Conservation (phyloP, 92 coral and sea anemone species). For the Scolanthus callimorphus region DNA sequence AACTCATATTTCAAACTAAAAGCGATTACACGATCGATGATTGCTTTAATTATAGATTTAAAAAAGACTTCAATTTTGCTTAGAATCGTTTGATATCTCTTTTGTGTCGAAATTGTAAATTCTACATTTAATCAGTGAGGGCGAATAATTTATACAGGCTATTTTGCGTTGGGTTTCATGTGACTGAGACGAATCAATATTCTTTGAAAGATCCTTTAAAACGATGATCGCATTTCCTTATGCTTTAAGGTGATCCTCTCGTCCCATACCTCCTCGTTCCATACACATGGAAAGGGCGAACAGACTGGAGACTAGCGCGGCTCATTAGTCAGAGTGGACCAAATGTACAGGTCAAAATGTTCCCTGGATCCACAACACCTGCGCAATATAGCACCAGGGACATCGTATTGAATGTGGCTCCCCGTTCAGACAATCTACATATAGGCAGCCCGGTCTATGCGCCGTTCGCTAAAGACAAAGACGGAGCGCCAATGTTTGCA, state of each 20-base stretch:
- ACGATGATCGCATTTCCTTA: too few species aligned
- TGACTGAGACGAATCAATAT: too few species aligned
- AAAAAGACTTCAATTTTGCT: too few species aligned
- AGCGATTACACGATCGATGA: too few species aligned
- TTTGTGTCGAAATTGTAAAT: too few species aligned
- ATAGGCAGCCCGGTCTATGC: conserved; percentile 16
- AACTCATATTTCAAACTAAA: too few species aligned
- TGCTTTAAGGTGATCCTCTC: conserved; percentile 5
- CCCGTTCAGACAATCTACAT: background rate
- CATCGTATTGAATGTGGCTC: conserved; percentile 20
- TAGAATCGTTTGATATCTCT: too few species aligned
- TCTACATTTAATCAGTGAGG: too few species aligned
- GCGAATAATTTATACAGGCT: too few species aligned
- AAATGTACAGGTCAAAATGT: conserved; percentile 18
- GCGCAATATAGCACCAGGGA: conserved; percentile 13
- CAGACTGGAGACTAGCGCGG: conserved; percentile 33
- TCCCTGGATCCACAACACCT: conserved; percentile 11
- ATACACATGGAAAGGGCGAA: conserved; percentile 8
- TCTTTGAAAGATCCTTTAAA: too few species aligned
- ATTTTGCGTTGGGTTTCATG: too few species aligned
- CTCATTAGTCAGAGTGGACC: conserved; percentile 4
- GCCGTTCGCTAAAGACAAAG: conserved; percentile 20
- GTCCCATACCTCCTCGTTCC: conserved; percentile 22
- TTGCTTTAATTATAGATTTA: too few species aligned
- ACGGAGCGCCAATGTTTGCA: conserved; percentile 13